A percentile compares a stretch with the other conserved stretches of the same genome.
phyloP scores from a whole-genome alignment of 2,797 vertebrate species.

The Oryzias dopingdopingensis region DNA sequence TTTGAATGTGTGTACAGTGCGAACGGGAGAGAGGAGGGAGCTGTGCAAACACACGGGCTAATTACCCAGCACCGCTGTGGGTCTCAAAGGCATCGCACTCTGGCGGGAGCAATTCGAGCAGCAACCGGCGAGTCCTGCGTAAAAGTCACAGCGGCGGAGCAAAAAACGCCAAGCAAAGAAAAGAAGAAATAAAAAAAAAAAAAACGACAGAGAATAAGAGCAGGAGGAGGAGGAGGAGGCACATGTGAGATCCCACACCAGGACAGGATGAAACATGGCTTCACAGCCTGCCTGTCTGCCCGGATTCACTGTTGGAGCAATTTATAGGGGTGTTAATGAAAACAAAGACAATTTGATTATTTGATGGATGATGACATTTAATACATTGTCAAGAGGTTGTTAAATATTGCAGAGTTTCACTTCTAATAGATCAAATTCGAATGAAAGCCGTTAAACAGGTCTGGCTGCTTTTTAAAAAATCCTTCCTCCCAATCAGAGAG shows the following conservation, averaged over 20 bases:
- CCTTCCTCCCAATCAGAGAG: slow-evolving; percentile 3
- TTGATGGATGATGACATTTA: slow-evolving; percentile 32
- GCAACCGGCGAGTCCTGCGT: slow-evolving; percentile 67
- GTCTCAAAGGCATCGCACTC: slow-evolving; percentile 77
- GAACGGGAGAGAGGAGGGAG: slow-evolving; percentile 4
- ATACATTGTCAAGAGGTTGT: slow-evolving; percentile 12
- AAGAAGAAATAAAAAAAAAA: neutral
- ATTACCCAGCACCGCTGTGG: slow-evolving; percentile 74
- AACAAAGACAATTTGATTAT: slow-evolving; percentile 27
- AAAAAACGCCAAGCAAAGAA: slow-evolving; percentile 31
- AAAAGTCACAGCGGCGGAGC: slow-evolving; percentile 75
- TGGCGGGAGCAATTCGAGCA: slow-evolving; percentile 73
- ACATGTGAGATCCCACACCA: slow-evolving; percentile 15
- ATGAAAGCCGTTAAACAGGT: slow-evolving; percentile 1
- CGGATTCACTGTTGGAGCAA: slow-evolving; percentile 27
- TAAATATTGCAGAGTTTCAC: slow-evolving; percentile 9
- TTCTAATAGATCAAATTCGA: slow-evolving; percentile 9
- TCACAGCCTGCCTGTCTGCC: slow-evolving; percentile 21
- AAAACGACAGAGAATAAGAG: neutral
- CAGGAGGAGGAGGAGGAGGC: slow-evolving; percentile 10
- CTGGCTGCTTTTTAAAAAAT: neutral
- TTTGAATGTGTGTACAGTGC: slow-evolving; percentile 33
- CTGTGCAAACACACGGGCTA: slow-evolving; percentile 77
- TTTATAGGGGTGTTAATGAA: slow-evolving; percentile 41
- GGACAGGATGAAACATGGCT: slow-evolving; percentile 28